Percentiles rank a stretch among this genome's conserved stretches.
Evolutionary conservation across 1,140 invertebrate genomes (phyloP).

Genomic region (Oreohelix idahoensis): DNA sequence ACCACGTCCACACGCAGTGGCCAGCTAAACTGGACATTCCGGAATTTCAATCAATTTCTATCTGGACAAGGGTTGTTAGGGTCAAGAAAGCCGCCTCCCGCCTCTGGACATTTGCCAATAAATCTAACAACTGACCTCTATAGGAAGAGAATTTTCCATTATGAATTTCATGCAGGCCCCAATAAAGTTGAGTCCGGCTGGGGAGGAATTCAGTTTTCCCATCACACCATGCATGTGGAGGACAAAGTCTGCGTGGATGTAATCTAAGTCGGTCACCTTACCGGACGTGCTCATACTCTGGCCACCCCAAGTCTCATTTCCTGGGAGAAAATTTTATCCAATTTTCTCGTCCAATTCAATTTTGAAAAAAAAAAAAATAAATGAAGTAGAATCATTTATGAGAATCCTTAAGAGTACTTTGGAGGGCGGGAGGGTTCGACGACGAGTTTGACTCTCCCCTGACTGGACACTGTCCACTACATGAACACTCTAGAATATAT

Average conservation of each 20-base stretch:
- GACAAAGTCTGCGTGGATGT: slow-evolving; percentile 23
- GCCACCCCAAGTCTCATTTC: slow-evolving; percentile 20
- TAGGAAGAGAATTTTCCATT: slow-evolving; percentile 39
- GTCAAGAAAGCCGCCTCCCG: slow-evolving; percentile 32
- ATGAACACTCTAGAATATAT: slow-evolving; percentile 15
- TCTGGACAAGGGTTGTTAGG: slow-evolving; percentile 38
- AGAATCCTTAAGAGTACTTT: background rate
- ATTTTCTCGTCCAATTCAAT: slow-evolving; percentile 28
- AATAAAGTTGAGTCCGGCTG: background rate
- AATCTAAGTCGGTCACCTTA: background rate
- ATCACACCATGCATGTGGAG: slow-evolving; percentile 17
- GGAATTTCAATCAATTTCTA: slow-evolving; percentile 43
- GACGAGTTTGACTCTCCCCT: background rate
- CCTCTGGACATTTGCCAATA: slow-evolving; percentile 39
- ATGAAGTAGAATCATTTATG: too few species aligned
- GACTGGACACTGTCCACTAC: slow-evolving; percentile 22
- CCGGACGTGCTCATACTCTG: slow-evolving; percentile 13
- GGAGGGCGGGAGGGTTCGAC: background rate
- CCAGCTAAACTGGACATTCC: slow-evolving; percentile 1
- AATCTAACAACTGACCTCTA: slow-evolving; percentile 43
- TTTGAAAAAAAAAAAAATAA: slow-evolving; percentile 18
- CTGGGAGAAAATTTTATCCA: slow-evolving; percentile 18
- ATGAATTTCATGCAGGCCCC: slow-evolving; percentile 41
- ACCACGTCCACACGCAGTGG: slow-evolving; percentile 19
- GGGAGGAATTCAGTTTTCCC: background rate